Base-by-base conservation (phyloP, 1,140 invertebrate species). In the Drosophila jambulina region DNA sequence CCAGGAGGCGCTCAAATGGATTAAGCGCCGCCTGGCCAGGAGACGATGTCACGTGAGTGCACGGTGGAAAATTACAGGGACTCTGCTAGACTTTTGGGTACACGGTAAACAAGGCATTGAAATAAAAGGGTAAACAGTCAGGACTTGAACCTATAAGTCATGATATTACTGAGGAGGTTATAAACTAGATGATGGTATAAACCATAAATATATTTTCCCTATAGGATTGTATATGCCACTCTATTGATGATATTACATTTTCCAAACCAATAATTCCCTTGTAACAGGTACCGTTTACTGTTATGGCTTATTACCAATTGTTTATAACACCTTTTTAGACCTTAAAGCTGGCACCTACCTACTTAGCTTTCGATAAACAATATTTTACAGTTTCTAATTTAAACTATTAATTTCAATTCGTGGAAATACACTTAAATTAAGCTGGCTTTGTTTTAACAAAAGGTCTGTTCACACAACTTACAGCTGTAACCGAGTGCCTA, bases 1-100 rank as follows among this genome's bases (percentile, higher is more conserved):
- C 25, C 78, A 79, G 51, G 67, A 75, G 70, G 83, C 85, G 63
- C 78, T 90, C 75, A 90, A 90, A 57, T 90, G 85, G 85, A 90
- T 90, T 76, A 90, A 69, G 45, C 83, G 83, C 62, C 85, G 85
- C 34, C 71, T 90, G 49, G 34, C 77, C 62, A 75, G 86, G 34
- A 69, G 83, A 46, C 79, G 63, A 51, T 65, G 83, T 57, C 71
- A 69, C n/a, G 75, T 78, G 45, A 49, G 75, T 78, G 36, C 71
- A 72, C 53, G 9, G 45, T 2, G 15, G 2, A 23, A 38, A 54
- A 38, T 38, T 17, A 36, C 19, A 23, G 19, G 19, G 15, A 21
- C 4, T 10, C 13, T 2, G 46, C 25, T 49, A 10, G n/a, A 19
- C n/a, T 19, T 1, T 32, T 27, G 15, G 17, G 12, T 49, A 49